Conservation (phyloP, 2,888 invertebrate genomes). For the Cremastobaeus sp. region DNA sequence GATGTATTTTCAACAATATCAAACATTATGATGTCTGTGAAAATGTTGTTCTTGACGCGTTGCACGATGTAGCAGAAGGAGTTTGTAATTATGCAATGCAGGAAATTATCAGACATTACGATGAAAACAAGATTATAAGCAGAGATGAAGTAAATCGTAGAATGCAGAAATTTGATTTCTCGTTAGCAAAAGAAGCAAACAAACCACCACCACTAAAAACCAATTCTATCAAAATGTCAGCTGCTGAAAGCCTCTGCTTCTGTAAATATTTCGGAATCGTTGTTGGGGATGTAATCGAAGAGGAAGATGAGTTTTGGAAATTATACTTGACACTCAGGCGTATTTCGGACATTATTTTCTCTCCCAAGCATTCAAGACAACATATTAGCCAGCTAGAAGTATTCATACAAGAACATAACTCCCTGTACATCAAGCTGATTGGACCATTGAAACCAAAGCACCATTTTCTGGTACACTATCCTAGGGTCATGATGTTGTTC, state of each 20-base stretch:
- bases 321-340: slow-evolving; percentile 8
- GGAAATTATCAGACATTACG: background rate
- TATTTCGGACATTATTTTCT: slow-evolving; percentile 15
- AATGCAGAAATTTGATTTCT: slow-evolving; percentile 12
- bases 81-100: slow-evolving; percentile 16
- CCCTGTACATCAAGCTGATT: slow-evolving; percentile 3
- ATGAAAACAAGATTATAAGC: background rate
- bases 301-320: slow-evolving; percentile 13
- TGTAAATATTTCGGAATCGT: slow-evolving; percentile 19
- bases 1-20: slow-evolving; percentile 5
- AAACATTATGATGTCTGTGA: slow-evolving; percentile 12
- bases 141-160: slow-evolving; percentile 3
- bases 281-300: slow-evolving; percentile 7
- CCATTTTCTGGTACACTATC: background rate
- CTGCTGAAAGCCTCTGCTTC: slow-evolving; percentile 9
- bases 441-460: slow-evolving; percentile 13
- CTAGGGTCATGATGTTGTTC: background rate
- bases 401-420: slow-evolving; percentile 1
- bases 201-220: background rate
- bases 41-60: slow-evolving; percentile 16
- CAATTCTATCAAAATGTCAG: slow-evolving; percentile 15
- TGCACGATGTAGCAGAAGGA: slow-evolving; percentile 28
- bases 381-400: background rate
- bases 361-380: background rate
- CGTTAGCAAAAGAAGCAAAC: background rate